These are phyloP conservation scores for Limosa lapponica DNA, from an alignment of 2,797 vertebrate genomes.

Conservation along the genomic window DNA sequence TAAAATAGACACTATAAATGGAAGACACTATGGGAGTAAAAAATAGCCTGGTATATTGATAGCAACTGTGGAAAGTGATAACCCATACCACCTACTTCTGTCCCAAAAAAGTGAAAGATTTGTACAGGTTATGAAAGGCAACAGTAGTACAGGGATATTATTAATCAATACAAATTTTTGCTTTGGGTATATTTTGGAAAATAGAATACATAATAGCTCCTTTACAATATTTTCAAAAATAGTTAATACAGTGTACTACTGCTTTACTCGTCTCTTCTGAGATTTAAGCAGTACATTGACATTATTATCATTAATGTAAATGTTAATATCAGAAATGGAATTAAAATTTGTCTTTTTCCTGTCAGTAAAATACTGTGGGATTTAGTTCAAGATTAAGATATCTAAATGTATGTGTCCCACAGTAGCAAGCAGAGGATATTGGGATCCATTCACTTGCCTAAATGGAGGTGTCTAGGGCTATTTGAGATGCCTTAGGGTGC, in stretches of 20 bases:
- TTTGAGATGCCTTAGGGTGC: neutral
- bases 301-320: neutral
- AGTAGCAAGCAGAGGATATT: neutral
- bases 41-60: neutral
- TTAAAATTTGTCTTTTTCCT: neutral
- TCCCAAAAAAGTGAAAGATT: neutral
- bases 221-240: neutral
- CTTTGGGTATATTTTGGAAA: neutral
- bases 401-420: neutral
- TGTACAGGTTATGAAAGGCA: neutral
- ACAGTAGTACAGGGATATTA: neutral
- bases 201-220: neutral
- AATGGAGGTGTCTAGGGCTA: neutral
- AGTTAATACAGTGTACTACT: neutral
- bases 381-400: neutral
- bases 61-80: neutral
- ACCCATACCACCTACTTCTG: neutral
- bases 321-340: neutral
- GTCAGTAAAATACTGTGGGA: neutral
- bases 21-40: neutral
- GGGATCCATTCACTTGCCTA: neutral
- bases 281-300: neutral
- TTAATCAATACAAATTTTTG: neutral
- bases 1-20: neutral
- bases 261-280: neutral